Evolutionary conservation across 2,113 vertebrate species (phyloP).

Genomic region (Callaeas wilsoni): DNA sequence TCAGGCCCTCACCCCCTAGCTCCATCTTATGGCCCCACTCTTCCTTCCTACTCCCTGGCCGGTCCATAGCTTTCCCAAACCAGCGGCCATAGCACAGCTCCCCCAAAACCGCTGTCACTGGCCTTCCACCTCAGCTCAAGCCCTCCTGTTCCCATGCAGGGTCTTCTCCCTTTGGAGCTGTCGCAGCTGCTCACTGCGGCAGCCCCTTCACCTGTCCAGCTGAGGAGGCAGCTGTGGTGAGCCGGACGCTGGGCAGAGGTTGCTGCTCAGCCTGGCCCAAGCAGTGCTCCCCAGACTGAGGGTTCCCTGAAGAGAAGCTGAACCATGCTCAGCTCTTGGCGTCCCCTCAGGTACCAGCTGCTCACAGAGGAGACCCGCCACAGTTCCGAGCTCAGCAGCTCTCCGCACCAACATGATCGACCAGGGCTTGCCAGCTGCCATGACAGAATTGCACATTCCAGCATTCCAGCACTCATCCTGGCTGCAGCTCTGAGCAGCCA

Average conservation of each 20-base stretch:
- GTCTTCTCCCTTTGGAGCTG: not conserved
- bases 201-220: no score
- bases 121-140: not conserved
- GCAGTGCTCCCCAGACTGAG: accelerated
- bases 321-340: accelerated
- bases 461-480: not conserved
- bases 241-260: accelerated
- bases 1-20: not conserved
- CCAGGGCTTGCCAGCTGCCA: accelerated
- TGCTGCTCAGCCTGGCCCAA: not conserved
- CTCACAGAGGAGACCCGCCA: accelerated
- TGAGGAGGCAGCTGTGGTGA: not conserved
- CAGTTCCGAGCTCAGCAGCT: not conserved
- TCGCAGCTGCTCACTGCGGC: accelerated
- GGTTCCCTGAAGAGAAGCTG: accelerated
- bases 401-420: not conserved
- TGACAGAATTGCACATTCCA: not conserved
- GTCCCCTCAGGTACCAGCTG: not conserved
- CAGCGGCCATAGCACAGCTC: accelerated
- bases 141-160: accelerated
- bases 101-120: accelerated
- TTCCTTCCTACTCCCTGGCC: not conserved
- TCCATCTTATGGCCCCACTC: not conserved
- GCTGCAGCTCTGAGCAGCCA: not conserved
- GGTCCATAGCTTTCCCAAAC: not conserved